Evolutionary conservation across 2,113 vertebrate genomes (phyloP).

Genomic region (Cephalopholis sonnerati): DNA sequence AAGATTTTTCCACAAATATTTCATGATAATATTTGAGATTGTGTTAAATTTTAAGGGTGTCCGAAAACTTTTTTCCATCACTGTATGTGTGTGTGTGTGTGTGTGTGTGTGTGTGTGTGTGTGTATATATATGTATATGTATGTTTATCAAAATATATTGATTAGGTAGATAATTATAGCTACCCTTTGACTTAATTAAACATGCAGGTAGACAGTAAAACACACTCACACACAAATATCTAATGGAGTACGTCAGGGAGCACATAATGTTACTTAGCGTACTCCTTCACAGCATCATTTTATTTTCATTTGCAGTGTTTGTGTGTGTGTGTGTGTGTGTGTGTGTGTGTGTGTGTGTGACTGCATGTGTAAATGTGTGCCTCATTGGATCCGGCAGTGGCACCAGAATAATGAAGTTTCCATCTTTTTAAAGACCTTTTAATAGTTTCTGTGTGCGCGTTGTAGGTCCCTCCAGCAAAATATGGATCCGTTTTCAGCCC

Average conservation of each 20-base stretch:
- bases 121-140: no score
- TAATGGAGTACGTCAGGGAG: background rate
- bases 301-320: background rate
- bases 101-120: no score
- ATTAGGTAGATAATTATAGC: no score
- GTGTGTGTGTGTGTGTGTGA: background rate
- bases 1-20: no score
- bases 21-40: no score
- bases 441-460: slow-evolving; percentile 39
- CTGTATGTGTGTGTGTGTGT: no score
- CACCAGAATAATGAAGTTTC: slow-evolving; percentile 66
- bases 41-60: no score
- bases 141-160: background rate
- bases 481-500: slow-evolving; percentile 68
- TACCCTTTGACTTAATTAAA: background rate
- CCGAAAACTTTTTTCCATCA: no score
- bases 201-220: background rate
- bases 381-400: slow-evolving; percentile 35
- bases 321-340: background rate
- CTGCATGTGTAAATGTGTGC: background rate
- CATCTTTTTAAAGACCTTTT: slow-evolving; percentile 58
- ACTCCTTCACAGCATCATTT: background rate
- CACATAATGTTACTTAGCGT: background rate
- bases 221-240: background rate
- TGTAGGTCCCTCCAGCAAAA: slow-evolving; percentile 62